Evolutionary conservation across 1,140 invertebrate species (phyloP).

Genomic region (Zaprionus ghesquierei): DNA sequence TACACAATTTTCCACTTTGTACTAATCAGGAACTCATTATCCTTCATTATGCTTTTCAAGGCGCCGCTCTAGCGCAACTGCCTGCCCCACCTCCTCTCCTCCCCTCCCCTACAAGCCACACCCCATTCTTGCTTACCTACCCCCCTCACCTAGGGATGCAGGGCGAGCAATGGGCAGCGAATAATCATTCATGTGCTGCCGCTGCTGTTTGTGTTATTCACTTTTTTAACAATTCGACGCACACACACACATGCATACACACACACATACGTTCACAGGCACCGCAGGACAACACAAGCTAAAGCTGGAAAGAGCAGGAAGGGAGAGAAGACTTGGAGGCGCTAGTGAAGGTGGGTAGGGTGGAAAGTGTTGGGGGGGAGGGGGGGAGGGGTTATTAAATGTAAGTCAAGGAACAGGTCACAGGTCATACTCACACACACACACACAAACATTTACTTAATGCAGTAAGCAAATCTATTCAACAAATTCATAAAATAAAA

Average conservation of each 20-base stretch:
- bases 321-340: too few relatives aligned
- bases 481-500: not conserved
- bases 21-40: conserved; percentile 75
- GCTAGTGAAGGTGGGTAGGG: too few relatives aligned
- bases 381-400: too few relatives aligned
- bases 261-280: too few relatives aligned
- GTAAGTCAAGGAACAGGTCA: too few relatives aligned
- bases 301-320: too few relatives aligned
- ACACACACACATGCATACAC: not conserved
- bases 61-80: conserved; percentile 29
- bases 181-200: conserved; percentile 25
- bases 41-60: conserved; percentile 72
- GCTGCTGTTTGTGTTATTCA: not conserved
- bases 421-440: too few relatives aligned
- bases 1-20: conserved; percentile 74
- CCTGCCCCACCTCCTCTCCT: not conserved
- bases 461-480: not conserved
- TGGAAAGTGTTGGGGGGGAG: too few relatives aligned
- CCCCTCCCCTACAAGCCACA: not conserved
- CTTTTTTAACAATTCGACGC: not conserved
- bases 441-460: too few relatives aligned
- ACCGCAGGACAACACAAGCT: too few relatives aligned
- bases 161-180: conserved; percentile 21
- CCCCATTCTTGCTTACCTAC: not conserved
- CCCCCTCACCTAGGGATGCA: not conserved